These are phyloP conservation scores for Lytechinus pictus DNA, from an alignment of 35 echinoderm and acorn worm genomes.

Conservation along the genomic window DNA sequence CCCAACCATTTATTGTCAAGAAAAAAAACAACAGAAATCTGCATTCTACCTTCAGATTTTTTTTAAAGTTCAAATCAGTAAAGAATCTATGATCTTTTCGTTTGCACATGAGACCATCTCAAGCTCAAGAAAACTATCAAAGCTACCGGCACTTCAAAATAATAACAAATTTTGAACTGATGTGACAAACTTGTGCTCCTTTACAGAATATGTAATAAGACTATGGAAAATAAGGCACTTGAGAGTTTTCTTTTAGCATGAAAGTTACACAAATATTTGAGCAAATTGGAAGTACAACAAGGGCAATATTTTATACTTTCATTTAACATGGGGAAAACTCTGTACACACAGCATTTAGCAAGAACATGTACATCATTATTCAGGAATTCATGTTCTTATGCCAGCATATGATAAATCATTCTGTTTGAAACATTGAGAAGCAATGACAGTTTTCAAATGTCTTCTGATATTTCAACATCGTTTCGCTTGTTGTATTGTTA, in stretches of 20 bases:
- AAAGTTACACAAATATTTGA: not conserved
- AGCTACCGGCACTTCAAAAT: not conserved
- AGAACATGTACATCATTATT: no score
- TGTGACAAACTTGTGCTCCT: not conserved
- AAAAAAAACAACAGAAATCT: not conserved
- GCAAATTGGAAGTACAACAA: not conserved
- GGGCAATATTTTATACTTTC: not conserved
- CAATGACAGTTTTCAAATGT: no score
- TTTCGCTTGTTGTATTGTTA: no score
- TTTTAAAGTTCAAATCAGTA: not conserved
- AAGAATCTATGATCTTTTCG: not conserved
- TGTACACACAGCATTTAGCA: not conserved
- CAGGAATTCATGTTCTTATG: no score
- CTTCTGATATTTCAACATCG: no score
- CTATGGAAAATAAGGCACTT: conserved; percentile 6
- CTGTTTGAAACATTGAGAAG: no score
- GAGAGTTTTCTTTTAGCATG: conserved; percentile 6
- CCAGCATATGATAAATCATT: no score
- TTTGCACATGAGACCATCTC: not conserved
- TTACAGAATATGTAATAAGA: not conserved
- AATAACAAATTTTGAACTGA: not conserved
- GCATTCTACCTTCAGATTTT: not conserved
- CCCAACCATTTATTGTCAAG: not conserved
- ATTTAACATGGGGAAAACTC: not conserved
- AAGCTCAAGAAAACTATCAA: conserved; percentile 14